Base-by-base conservation (phyloP, 2,797 vertebrate genomes). In the Anguilla megastoma region DNA sequence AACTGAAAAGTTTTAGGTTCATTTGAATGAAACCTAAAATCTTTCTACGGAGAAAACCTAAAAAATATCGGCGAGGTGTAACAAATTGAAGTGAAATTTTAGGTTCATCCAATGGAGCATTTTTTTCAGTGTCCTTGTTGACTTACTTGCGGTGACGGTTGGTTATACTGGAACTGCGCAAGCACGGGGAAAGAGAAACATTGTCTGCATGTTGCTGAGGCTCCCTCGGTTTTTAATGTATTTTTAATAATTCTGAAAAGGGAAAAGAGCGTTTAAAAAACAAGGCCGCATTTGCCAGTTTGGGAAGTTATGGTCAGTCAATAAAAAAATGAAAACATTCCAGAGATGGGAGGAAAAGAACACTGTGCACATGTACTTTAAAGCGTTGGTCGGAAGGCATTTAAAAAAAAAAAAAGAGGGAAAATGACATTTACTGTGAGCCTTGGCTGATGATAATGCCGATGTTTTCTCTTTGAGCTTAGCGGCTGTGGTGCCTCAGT, bases 131-230 rank as follows among this genome's bases (percentile, higher is more conserved):
- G 58, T 60, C 36, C 33, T 24, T 52, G 58, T 66, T 74, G 76
- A 56, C 54, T 82, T 36, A 48, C 86, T 60, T 87, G 76, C 30
- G 86, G 74, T 87, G 76, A 45, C 21, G 66, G 45, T 30, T 54
- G 48, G n/a, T 86, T 74, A 54, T 54, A 21, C 33, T 87, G 76
- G 76, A 48, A 50, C 33, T 82, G 27, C 36, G 45, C 50, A 50
- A 50, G 85, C 66, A 33, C 54, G 36, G 5, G 58, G n/a, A 33
- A 45, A 87, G 83, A 14, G 27, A 33, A 79, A 82, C 76, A 83
- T 87, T 48, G 30, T 83, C 74, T 52, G 86, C 41, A 10, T 63
- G 82, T 80, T 82, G 52, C 56, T 48, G 24, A 83, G 58, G 63
- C 63, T 24, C 66, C 41, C 85, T 76, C n/a, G 48, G 60, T 63